Percentiles rank a stretch among this genome's conserved stretches.
These are phyloP conservation scores for Cheirogaleus medius DNA, from an alignment of 2,113 vertebrate species.

Conservation along the genomic window DNA sequence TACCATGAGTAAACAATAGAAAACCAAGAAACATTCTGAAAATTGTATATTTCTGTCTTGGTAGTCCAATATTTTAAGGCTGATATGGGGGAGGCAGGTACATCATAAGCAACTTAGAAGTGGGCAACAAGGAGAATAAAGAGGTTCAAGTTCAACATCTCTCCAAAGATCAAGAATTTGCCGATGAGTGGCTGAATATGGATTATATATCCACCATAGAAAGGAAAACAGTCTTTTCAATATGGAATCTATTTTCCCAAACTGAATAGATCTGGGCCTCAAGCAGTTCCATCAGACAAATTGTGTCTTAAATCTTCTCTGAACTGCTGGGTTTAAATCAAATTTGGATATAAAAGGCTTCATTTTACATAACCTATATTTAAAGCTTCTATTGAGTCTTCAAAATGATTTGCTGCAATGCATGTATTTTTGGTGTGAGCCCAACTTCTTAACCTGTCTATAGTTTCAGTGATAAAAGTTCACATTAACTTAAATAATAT, in stretches of 20 bases:
- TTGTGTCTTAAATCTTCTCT: slow-evolving; percentile 63
- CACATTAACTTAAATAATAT: slow-evolving; percentile 52
- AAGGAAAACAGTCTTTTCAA: slow-evolving; percentile 13
- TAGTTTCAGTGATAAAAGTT: slow-evolving; percentile 67
- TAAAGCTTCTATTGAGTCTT: slow-evolving; percentile 67
- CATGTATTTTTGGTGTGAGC: slow-evolving; percentile 50
- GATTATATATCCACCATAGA: neutral
- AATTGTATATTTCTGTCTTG: neutral
- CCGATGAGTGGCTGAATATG: neutral
- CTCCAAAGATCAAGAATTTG: slow-evolving; percentile 35
- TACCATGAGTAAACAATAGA: neutral
- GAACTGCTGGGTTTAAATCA: slow-evolving; percentile 55
- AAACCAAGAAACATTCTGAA: slow-evolving; percentile 25
- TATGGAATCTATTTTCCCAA: slow-evolving; percentile 43
- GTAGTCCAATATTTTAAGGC: neutral
- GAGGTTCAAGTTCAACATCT: neutral
- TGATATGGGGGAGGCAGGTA: neutral
- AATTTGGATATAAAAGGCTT: slow-evolving; percentile 64
- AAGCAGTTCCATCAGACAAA: slow-evolving; percentile 45
- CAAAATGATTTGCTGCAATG: slow-evolving; percentile 60
- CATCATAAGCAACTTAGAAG: neutral
- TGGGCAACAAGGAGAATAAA: neutral
- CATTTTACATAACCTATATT: slow-evolving; percentile 62
- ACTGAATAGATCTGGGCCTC: neutral
- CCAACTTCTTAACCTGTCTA: slow-evolving; percentile 65